A percentile compares a stretch with the other conserved stretches of the same genome.
Conservation (phyloP, 2,113 vertebrate species). For the Chlamydotis undulata region DNA sequence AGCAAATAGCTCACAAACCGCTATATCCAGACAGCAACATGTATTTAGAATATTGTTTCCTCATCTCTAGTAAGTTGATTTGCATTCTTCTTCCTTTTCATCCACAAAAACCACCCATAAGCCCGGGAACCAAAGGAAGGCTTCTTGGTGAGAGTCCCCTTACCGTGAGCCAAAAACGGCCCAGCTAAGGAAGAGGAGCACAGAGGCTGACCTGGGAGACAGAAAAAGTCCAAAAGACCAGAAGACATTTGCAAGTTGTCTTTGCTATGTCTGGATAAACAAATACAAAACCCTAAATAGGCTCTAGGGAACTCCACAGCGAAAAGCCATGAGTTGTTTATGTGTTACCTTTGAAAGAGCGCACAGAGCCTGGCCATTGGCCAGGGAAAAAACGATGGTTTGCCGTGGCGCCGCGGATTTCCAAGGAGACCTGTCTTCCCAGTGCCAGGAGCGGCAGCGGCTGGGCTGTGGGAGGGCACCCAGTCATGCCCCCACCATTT, state of each 20-base stretch:
- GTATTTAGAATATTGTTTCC: not conserved
- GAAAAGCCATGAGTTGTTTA: accelerated
- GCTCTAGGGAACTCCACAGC: not conserved
- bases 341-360: no score
- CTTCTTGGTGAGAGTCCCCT: not conserved
- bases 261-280: not conserved
- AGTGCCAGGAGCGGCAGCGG: not conserved
- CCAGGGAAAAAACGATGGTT: not conserved
- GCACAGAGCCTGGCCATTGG: accelerated
- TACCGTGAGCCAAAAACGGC: not conserved
- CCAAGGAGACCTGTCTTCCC: not conserved
- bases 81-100: not conserved
- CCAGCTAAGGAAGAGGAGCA: not conserved
- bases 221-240: not conserved
- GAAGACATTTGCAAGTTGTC: not conserved
- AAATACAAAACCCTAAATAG: not conserved
- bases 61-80: not conserved
- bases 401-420: not conserved
- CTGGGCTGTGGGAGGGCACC: not conserved
- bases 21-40: not conserved
- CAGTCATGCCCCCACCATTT: not conserved
- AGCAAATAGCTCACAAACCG: not conserved
- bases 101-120: not conserved
- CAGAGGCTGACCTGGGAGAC: not conserved
- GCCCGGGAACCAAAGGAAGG: not conserved